Percentiles rank a stretch among this genome's conserved stretches.
Conservation (phyloP, 2,113 vertebrate genomes). For the Protobothrops flavoviridis region DNA sequence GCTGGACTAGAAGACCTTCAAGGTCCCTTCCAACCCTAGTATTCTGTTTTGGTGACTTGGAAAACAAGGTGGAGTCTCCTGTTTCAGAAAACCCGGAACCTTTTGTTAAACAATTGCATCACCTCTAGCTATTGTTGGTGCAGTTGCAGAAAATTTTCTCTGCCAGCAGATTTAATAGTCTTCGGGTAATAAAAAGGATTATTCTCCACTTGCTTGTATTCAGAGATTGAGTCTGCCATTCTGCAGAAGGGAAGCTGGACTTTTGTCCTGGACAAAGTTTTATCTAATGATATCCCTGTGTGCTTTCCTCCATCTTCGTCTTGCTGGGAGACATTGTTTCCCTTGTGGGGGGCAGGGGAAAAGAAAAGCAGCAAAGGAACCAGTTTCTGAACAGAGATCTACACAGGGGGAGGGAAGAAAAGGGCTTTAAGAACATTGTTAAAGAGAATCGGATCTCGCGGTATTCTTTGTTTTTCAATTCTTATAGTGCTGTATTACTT, state of each 20-base stretch:
- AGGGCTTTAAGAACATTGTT: neutral
- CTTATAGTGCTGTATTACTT: neutral
- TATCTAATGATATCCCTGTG: neutral
- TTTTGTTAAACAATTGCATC: constrained; percentile 6
- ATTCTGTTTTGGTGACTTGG: neutral
- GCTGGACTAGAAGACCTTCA: too few species aligned
- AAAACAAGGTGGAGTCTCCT: neutral
- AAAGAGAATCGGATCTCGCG: neutral
- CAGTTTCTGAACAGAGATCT: neutral
- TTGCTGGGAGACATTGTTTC: neutral
- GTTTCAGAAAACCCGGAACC: neutral
- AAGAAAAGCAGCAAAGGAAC: neutral
- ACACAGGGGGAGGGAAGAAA: neutral
- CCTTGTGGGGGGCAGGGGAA: neutral
- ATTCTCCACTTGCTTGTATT: neutral
- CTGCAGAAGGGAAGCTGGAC: neutral
- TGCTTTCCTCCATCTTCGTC: neutral
- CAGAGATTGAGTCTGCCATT: neutral
- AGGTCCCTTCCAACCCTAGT: too few species aligned
- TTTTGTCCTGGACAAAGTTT: neutral
- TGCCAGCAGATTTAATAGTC: neutral
- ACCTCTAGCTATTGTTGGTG: neutral
- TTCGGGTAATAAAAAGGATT: neutral
- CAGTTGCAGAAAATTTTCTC: neutral
- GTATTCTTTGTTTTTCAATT: neutral